Conservation (phyloP, 1,140 invertebrate genomes). For the Acyrthosiphon pisum region DNA sequence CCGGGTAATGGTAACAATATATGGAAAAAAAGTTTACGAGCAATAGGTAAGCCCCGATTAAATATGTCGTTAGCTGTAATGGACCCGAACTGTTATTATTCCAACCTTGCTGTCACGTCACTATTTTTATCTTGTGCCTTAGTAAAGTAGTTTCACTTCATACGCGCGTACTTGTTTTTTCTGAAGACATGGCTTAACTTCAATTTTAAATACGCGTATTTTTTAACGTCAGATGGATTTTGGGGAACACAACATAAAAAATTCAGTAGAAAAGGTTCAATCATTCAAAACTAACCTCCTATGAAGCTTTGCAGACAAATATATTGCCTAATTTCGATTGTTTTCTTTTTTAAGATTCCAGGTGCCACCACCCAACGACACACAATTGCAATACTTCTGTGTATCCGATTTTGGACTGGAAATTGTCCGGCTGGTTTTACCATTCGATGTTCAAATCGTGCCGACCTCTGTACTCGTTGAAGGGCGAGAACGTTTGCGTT, state of each 20-base stretch:
- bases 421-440: neutral
- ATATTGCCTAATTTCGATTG: neutral
- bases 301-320: neutral
- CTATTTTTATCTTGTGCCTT: no score
- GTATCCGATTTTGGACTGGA: neutral
- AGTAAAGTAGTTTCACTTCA: no score
- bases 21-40: no score
- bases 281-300: neutral
- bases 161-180: no score
- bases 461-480: neutral
- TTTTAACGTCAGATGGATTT: neutral
- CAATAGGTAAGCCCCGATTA: no score
- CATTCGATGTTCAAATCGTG: neutral
- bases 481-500: neutral
- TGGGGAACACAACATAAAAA: neutral
- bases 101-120: no score
- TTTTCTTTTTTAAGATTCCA: neutral
- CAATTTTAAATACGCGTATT: no score
- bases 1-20: no score
- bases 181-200: no score
- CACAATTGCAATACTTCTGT: neutral
- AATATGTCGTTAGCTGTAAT: no score
- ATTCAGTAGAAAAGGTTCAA: neutral
- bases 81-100: no score
- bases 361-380: neutral